Evolutionary conservation across 2,797 vertebrate genomes (phyloP).

Genomic region (Sebastes nivosus): DNA sequence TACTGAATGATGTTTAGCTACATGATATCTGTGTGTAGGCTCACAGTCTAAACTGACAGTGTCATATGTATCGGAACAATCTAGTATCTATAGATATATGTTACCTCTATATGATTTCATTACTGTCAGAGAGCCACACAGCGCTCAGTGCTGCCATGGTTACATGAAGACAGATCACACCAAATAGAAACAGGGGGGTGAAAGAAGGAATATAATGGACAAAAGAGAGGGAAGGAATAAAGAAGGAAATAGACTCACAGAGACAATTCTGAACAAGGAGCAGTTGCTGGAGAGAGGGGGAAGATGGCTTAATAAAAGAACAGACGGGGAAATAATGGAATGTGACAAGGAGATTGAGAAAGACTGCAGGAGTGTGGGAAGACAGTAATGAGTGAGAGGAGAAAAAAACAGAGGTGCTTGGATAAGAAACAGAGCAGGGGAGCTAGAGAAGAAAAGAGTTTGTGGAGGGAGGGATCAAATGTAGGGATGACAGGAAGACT

Average conservation of each 20-base stretch:
- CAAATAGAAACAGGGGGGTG: not conserved
- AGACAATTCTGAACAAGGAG: slow-evolving; percentile 6
- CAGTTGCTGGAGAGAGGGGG: not conserved
- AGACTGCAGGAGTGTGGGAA: slow-evolving; percentile 5
- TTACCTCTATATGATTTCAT: not conserved
- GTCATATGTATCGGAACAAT: not conserved
- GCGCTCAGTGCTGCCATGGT: not conserved
- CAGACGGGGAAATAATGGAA: slow-evolving; percentile 27
- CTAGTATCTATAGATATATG: not conserved
- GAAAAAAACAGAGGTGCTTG: not conserved
- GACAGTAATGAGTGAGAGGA: not conserved
- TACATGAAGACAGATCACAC: not conserved
- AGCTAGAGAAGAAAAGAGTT: not conserved
- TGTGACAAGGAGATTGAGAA: slow-evolving; percentile 5
- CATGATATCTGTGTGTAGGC: not conserved
- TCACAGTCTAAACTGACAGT: not conserved
- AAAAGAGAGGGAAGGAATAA: not conserved
- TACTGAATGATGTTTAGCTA: not conserved
- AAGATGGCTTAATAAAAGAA: slow-evolving; percentile 7
- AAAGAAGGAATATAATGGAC: not conserved
- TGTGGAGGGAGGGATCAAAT: not conserved
- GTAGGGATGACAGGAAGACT: not conserved
- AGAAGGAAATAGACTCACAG: not conserved
- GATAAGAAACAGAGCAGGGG: not conserved
- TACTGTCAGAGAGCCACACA: not conserved